Evolutionary conservation across 2,797 vertebrate species (phyloP).

Genomic region (Rhynchotus rufescens): DNA sequence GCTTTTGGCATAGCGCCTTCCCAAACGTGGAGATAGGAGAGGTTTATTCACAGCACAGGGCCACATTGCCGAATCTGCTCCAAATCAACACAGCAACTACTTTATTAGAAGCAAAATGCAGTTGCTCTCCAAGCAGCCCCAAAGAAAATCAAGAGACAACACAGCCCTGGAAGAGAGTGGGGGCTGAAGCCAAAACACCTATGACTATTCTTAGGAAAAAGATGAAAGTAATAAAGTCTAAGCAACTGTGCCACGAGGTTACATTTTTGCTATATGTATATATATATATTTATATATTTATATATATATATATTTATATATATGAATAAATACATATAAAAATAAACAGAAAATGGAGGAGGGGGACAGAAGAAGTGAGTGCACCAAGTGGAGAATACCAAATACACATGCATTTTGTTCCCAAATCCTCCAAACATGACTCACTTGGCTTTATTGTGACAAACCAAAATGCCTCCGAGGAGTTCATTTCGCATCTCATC

Average conservation of each 20-base stretch:
- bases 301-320: too few species aligned
- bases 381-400: slow-evolving; percentile 21
- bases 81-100: background rate
- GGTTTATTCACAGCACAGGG: slow-evolving; percentile 36
- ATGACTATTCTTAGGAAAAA: background rate
- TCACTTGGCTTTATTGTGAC: slow-evolving; percentile 74
- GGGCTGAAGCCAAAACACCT: background rate
- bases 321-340: too few species aligned
- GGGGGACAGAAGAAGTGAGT: background rate
- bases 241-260: background rate
- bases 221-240: background rate
- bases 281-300: too few species aligned
- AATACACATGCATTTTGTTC: background rate
- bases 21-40: background rate
- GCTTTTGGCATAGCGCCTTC: background rate
- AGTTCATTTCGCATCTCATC: slow-evolving; percentile 79
- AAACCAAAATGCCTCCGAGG: slow-evolving; percentile 74
- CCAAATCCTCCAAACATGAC: slow-evolving; percentile 62
- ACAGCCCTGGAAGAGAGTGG: background rate
- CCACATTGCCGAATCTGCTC: slow-evolving; percentile 47
- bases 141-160: background rate
- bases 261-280: background rate
- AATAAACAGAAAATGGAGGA: background rate
- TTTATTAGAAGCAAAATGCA: background rate
- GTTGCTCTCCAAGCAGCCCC: background rate